Conservation (phyloP, 2,797 vertebrate species). For the Pelodytes ibericus region DNA sequence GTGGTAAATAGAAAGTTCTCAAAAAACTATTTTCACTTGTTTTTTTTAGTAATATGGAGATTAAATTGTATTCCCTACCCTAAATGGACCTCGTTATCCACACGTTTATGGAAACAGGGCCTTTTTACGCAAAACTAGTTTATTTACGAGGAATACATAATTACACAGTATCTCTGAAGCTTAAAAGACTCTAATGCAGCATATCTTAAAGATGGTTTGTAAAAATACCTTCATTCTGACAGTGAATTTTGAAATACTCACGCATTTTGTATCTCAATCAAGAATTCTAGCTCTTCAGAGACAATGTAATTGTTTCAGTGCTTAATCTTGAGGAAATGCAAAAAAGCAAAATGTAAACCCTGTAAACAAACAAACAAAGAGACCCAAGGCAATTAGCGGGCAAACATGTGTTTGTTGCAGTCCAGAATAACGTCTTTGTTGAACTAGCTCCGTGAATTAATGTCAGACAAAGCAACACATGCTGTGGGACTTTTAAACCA, state of each 20-base stretch:
- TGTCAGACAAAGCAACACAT: slow-evolving; percentile 2
- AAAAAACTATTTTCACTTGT: too few relatives aligned
- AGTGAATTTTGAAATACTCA: not conserved
- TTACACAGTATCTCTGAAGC: too few relatives aligned
- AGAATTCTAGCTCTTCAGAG: slow-evolving; percentile 12
- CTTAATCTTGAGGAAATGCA: slow-evolving; percentile 28
- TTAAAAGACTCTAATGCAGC: not conserved
- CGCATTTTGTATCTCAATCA: slow-evolving; percentile 1
- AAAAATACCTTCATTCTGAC: slow-evolving; percentile 4
- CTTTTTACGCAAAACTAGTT: too few relatives aligned
- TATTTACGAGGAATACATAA: too few relatives aligned
- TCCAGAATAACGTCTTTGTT: slow-evolving; percentile 32
- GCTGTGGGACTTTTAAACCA: not conserved
- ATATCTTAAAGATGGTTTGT: not conserved
- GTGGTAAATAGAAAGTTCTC: too few relatives aligned
- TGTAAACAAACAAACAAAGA: slow-evolving; percentile 43
- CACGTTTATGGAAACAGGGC: too few relatives aligned
- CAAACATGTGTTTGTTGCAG: slow-evolving; percentile 22
- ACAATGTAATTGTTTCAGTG: slow-evolving; percentile 30
- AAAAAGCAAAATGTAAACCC: slow-evolving; percentile 26
- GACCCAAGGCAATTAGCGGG: slow-evolving; percentile 44
- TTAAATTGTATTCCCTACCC: too few relatives aligned
- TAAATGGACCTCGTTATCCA: too few relatives aligned
- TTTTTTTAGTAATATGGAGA: too few relatives aligned
- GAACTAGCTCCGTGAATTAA: not conserved